Percentiles rank a stretch among this genome's conserved stretches.
These are phyloP conservation scores for Drosophila mayri DNA, from an alignment of 1,140 invertebrate genomes.

Conservation along the genomic window DNA sequence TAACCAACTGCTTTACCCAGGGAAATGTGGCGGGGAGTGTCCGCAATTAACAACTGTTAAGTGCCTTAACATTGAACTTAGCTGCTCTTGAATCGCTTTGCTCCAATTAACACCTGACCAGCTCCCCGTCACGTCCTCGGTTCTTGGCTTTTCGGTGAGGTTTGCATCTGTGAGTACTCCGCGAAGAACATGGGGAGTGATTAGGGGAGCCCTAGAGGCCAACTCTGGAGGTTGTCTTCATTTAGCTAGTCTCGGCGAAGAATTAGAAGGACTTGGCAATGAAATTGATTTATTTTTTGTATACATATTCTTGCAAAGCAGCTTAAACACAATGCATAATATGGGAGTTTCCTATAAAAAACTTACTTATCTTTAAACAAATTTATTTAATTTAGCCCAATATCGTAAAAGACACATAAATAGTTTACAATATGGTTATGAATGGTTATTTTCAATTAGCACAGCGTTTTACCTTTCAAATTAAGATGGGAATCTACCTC, in stretches of 20 bases:
- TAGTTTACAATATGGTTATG: conserved; percentile 5
- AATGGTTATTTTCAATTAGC: conserved; percentile 26
- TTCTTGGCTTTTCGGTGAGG: conserved; percentile 18
- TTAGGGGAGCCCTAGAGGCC: conserved; percentile 21
- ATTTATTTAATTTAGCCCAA: background rate
- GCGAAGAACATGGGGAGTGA: conserved; percentile 35
- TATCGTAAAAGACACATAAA: background rate
- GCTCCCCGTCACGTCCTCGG: conserved; percentile 22
- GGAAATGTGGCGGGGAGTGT: conserved; percentile 14
- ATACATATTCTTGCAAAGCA: too few species aligned
- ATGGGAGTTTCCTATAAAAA: too few species aligned
- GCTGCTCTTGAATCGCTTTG: conserved; percentile 38
- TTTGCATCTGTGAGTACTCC: background rate
- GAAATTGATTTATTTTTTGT: background rate
- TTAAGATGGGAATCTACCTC: conserved; percentile 13
- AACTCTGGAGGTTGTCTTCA: conserved; percentile 25
- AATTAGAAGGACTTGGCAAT: background rate
- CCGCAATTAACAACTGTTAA: conserved; percentile 48
- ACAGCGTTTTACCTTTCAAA: conserved; percentile 9
- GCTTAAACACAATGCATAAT: background rate
- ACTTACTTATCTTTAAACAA: background rate
- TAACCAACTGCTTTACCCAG: conserved; percentile 9
- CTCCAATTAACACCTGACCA: conserved; percentile 48
- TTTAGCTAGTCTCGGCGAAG: conserved; percentile 29
- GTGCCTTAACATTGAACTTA: conserved; percentile 52